phyloP scores from a whole-genome alignment of 37 sponge, comb jelly and placozoan species.

The Chondrilla cf. caribensis region DNA sequence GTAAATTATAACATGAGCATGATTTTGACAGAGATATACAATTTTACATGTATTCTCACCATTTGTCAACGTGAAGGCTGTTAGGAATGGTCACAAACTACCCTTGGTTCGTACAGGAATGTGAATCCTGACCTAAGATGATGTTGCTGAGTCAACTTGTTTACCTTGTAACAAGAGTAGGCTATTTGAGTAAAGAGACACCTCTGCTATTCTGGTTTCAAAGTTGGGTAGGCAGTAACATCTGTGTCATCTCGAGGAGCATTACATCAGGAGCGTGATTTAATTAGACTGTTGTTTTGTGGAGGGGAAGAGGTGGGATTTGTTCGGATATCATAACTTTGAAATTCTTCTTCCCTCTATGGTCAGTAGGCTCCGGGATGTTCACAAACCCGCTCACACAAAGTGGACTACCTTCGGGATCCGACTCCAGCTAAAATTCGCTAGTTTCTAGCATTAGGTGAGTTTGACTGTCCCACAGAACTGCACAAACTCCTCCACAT shows the following conservation, averaged over 20 bases:
- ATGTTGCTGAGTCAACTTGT: neutral
- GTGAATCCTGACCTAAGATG: neutral
- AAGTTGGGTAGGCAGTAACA: neutral
- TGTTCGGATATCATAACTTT: neutral
- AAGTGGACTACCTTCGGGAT: neutral
- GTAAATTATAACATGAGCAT: neutral
- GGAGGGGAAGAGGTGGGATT: neutral
- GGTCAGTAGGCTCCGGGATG: neutral
- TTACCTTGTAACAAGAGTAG: neutral
- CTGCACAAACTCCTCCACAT: too few relatives aligned
- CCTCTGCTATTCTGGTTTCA: neutral
- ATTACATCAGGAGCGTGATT: neutral
- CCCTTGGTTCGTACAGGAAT: neutral
- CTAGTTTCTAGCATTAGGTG: neutral
- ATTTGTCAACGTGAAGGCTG: neutral
- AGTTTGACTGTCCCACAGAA: neutral
- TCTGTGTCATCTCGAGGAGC: neutral
- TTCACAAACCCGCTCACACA: neutral
- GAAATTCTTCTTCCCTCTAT: conserved; percentile 1
- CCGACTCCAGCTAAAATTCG: neutral
- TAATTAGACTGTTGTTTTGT: neutral
- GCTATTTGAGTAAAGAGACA: neutral
- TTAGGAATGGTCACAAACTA: neutral
- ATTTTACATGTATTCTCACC: neutral
- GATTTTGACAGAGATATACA: neutral